Base-by-base conservation (phyloP, 1,140 invertebrate genomes). In the Drosophila parabipectinata region DNA sequence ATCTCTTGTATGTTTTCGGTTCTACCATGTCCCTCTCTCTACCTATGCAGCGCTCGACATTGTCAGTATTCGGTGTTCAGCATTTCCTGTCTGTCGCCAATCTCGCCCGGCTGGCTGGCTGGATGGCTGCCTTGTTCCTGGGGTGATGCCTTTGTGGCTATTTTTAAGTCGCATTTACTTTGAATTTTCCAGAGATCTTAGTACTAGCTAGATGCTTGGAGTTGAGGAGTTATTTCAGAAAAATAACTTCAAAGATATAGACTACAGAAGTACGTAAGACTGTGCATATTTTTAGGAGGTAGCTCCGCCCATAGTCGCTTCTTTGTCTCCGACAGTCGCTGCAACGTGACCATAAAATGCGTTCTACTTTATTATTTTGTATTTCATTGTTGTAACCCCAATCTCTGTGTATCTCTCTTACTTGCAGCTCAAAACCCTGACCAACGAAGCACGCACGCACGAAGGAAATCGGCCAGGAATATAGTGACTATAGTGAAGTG, bases 31-130 rank as follows among this genome's bases (percentile, higher is more conserved):
- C 34, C 26, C n/a, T 12, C 41, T 69, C 61, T 57, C 51, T 37
- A 69, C 66, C 63, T 52, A 51, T 15, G 14, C 24, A 37, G 24
- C 32, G 26, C 48, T n/a, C 34, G 39, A 30, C 53, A 28, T 47
- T 28, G 30, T 51, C 47, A 59, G 24, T 26, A 56, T 37, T 61
- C 57, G 34, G 24, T 9, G 10, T 53, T 66, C 18, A 55, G 51
- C 15, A 68, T 68, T 69, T 57, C 63, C 66, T 69, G 51, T 32
- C 50, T 56, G 39, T 30, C 30, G 28, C 41, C 26, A 61, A 69
- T 69, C 66, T 45, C 24, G 14, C 41, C 8, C 12, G 39, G 50
- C 21, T 18, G 18, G 18, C n/a, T n/a, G n/a, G n/a, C n/a, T n/a
- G n/a, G n/a, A n/a, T 18, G 39, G 34, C 32, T 53, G 48, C 15